Evolutionary conservation across 2,888 invertebrate genomes (phyloP).

Genomic region (Lymantria dispar): DNA sequence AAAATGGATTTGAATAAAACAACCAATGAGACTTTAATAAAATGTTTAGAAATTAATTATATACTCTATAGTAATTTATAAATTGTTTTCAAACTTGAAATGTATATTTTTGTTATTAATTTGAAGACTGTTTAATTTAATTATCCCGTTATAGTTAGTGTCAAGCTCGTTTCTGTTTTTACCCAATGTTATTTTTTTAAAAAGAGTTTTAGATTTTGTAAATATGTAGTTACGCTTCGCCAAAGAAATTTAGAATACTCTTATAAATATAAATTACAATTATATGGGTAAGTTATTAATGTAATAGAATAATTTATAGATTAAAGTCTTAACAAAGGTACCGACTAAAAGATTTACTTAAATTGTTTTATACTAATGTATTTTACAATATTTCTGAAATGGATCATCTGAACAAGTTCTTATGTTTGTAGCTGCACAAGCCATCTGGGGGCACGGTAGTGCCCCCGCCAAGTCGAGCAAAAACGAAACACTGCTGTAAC

Average conservation of each 20-base stretch:
- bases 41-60: slow-evolving; percentile 11
- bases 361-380: not conserved
- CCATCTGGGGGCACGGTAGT: too few relatives aligned
- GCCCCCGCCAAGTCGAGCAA: too few relatives aligned
- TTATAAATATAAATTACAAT: slow-evolving; percentile 46
- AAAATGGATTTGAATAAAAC: slow-evolving; percentile 35
- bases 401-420: too few relatives aligned
- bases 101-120: slow-evolving; percentile 11
- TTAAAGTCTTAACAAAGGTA: slow-evolving; percentile 25
- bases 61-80: slow-evolving; percentile 16
- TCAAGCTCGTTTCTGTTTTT: slow-evolving; percentile 23
- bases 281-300: slow-evolving; percentile 30
- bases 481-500: too few relatives aligned
- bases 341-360: slow-evolving; percentile 3
- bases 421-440: too few relatives aligned
- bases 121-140: slow-evolving; percentile 31
- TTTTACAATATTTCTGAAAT: too few relatives aligned
- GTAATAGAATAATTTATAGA: slow-evolving; percentile 16
- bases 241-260: slow-evolving; percentile 62
- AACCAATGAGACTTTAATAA: slow-evolving; percentile 29
- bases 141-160: slow-evolving; percentile 12
- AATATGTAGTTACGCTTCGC: slow-evolving; percentile 65
- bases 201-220: slow-evolving; percentile 46
- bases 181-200: slow-evolving; percentile 28
- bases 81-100: not conserved